Evolutionary conservation across 2,888 invertebrate genomes (phyloP), one percentile per base, ranked within the genome.

Genomic region (Meandrusa payeni): DNA sequence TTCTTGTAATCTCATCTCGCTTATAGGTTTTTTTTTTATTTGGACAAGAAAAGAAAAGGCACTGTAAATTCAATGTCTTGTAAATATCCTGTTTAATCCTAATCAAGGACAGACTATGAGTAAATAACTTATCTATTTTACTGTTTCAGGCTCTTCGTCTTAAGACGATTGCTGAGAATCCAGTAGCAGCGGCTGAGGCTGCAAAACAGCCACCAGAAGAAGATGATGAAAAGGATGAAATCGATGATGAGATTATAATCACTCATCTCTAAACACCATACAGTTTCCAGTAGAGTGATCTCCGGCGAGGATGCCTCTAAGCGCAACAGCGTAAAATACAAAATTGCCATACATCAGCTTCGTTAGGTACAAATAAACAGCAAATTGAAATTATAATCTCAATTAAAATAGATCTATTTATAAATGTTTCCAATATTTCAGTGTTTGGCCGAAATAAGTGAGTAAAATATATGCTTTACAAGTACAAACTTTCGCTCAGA

Each of bases 191-290:
- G 24, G 90, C 88, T 34, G 93, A 92, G 15, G 93, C 93, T 5
- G 91, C 92, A 43, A 90, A 90, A 46, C 90, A 90, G 50, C 92
- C 91, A 24, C 88, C 91, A 10, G 95, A 95, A 71, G 95, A 95
- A 76, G 94, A 94, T 46, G 95, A 95, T 68, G 95, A 95, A 70
- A 93, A 94, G 68, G 95, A 95, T 77, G 95, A 95, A 76, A 93
- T 95, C 61, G 95, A 95, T 82, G 95, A n/a, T n/a, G n/a, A 95
- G 70, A 95, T 95, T 72, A 93, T 95, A 71, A 93, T 95, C 67
- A 95, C 95, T 52, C 95, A 95, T 78, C 91, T 95, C 69, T 95
- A 93, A 71, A 40, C 32, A 23, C 13, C 41, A n/a, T 9, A 24
- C 5, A 9, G n/a, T 1, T 3, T 5, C 3, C 13, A 5, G 10